Evolutionary conservation across 2,797 vertebrate genomes (phyloP).

Genomic region (Scomberomorus guttatus): DNA sequence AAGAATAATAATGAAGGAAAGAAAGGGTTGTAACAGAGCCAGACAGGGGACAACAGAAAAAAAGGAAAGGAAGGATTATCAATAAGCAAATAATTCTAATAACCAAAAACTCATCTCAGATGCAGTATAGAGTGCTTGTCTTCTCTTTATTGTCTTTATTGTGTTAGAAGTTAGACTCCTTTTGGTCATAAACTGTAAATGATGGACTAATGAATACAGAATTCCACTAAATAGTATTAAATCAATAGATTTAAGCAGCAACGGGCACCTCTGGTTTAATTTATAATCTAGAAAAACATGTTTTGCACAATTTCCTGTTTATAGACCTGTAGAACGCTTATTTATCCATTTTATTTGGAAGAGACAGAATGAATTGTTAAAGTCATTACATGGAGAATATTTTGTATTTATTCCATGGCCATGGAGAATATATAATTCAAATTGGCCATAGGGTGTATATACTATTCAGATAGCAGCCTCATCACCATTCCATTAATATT

Average conservation of each 20-base stretch:
- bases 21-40: slow-evolving; percentile 1
- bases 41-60: slow-evolving; percentile 8
- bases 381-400: neutral
- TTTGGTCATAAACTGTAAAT: neutral
- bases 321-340: neutral
- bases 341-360: neutral
- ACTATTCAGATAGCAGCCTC: neutral
- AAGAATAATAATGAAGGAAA: slow-evolving; percentile 58
- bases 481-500: slow-evolving; percentile 29
- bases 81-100: slow-evolving; percentile 40
- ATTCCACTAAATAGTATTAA: neutral
- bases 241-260: neutral
- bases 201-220: neutral
- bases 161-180: neutral
- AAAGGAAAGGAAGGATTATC: slow-evolving; percentile 24
- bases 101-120: slow-evolving; percentile 20
- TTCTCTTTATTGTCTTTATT: neutral
- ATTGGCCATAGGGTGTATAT: slow-evolving; percentile 26
- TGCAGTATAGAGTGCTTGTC: neutral
- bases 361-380: neutral
- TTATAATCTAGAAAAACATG: neutral
- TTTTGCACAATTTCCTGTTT: neutral
- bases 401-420: slow-evolving; percentile 1
- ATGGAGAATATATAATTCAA: slow-evolving; percentile 8
- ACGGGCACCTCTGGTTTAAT: neutral